Evolutionary conservation across 2,797 vertebrate genomes (phyloP).

Genomic region (Odontamblyopus lacepedii): DNA sequence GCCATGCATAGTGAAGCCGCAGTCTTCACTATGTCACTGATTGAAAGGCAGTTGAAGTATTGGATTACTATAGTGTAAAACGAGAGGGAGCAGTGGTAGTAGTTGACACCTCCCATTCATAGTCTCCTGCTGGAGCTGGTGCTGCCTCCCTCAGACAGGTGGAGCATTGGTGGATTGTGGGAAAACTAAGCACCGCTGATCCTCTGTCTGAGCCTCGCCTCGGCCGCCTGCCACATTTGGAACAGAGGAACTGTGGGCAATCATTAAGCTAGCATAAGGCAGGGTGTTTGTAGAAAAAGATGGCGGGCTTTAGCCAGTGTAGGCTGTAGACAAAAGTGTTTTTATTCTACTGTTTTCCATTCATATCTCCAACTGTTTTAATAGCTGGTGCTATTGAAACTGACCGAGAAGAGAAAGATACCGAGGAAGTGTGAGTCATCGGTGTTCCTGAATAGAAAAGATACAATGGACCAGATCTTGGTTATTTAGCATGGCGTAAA

Average conservation of each 20-base stretch:
- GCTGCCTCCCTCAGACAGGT: conserved; percentile 29
- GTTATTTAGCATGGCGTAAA: not conserved
- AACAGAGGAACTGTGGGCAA: conserved; percentile 48
- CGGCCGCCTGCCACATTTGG: conserved; percentile 59
- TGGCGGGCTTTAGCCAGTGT: conserved; percentile 18
- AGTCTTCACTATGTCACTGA: conserved; percentile 15
- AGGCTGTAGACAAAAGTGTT: conserved; percentile 17
- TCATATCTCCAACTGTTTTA: conserved; percentile 35
- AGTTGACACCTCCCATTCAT: conserved; percentile 59
- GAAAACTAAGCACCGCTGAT: conserved; percentile 49
- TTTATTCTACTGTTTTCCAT: conserved; percentile 49
- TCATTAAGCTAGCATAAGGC: conserved; percentile 58
- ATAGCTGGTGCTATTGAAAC: conserved; percentile 31
- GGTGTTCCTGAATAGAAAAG: conserved; percentile 23
- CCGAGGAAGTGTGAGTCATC: conserved; percentile 18
- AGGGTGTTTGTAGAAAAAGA: conserved; percentile 45
- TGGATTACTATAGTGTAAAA: conserved; percentile 46
- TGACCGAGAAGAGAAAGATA: conserved; percentile 16
- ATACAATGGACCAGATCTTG: conserved; percentile 2
- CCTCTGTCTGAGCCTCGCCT: conserved; percentile 33
- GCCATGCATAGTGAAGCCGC: conserved; percentile 55
- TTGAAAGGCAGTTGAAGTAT: conserved; percentile 49
- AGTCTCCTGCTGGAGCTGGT: conserved; percentile 28
- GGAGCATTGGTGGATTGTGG: conserved; percentile 26
- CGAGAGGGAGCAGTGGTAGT: conserved; percentile 33